Evolutionary conservation across 2,888 invertebrate species (phyloP).

Genomic region (Drosophila tanythrix): DNA sequence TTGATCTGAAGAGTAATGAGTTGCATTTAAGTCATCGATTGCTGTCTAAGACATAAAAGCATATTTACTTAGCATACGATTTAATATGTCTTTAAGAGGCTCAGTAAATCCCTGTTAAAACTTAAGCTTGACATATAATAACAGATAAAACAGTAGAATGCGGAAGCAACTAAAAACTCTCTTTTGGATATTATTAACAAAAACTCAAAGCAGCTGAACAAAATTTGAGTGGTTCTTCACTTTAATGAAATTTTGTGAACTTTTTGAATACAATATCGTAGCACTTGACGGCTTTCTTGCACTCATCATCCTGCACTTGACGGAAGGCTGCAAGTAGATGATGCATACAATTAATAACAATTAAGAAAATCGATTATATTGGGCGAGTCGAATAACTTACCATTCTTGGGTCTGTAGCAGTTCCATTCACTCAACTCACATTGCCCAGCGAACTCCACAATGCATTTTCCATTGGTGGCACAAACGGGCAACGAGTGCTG

Average conservation of each 20-base stretch:
- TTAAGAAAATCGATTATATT: neutral
- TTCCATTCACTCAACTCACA: constrained; percentile 72
- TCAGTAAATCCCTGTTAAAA: neutral
- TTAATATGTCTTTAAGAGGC: constrained; percentile 7
- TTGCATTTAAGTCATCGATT: constrained; percentile 39
- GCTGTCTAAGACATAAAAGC: constrained; percentile 16
- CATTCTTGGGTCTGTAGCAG: constrained; percentile 70
- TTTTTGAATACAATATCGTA: constrained; percentile 36
- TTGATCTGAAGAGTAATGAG: constrained; percentile 39
- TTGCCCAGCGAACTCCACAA: constrained; percentile 67
- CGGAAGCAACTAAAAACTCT: neutral
- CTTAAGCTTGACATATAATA: neutral
- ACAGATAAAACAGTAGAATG: neutral
- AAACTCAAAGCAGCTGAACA: neutral
- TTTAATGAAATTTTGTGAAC: neutral
- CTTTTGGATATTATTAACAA: neutral
- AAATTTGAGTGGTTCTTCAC: neutral
- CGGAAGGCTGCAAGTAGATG: constrained; percentile 46
- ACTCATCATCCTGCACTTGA: constrained; percentile 70
- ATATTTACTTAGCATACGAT: constrained; percentile 18
- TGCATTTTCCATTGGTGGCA: constrained; percentile 67
- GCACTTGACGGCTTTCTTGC: constrained; percentile 56
- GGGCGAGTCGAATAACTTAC: constrained; percentile 29
- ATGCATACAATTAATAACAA: neutral
- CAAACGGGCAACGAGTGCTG: constrained; percentile 61